Evolutionary conservation across 2,797 vertebrate species (phyloP).

Genomic region (Pygocentrus nattereri): DNA sequence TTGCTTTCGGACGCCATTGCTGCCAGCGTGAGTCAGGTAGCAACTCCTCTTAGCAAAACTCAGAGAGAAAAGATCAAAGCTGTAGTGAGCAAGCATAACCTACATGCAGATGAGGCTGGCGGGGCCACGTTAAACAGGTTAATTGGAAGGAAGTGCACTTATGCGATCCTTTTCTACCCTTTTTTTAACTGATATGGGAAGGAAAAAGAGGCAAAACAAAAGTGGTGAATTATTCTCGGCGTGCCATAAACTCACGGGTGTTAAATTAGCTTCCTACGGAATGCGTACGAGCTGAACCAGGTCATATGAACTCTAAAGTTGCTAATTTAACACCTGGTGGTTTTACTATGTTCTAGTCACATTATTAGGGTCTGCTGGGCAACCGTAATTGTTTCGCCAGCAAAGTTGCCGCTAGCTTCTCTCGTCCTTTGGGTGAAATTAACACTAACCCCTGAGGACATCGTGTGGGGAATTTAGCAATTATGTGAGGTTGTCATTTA

Average conservation of each 20-base stretch:
- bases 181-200: conserved; percentile 12
- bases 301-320: conserved; percentile 2
- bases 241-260: neutral
- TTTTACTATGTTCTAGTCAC: conserved; percentile 24
- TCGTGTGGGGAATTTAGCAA: conserved; percentile 29
- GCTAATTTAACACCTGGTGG: conserved; percentile 49
- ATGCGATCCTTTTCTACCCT: conserved; percentile 31
- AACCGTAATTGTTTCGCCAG: conserved; percentile 34
- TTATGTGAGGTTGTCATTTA: conserved; percentile 31
- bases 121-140: conserved; percentile 43
- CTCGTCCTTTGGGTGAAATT: conserved; percentile 32
- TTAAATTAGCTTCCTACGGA: neutral
- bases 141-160: conserved; percentile 36
- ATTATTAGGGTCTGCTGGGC: conserved; percentile 25
- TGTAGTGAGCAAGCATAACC: conserved; percentile 25
- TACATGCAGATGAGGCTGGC: conserved; percentile 49
- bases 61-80: conserved; percentile 50
- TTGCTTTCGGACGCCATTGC: conserved; percentile 35
- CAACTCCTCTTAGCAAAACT: conserved; percentile 32
- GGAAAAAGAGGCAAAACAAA: conserved; percentile 22
- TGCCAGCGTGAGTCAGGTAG: conserved; percentile 45
- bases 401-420: conserved; percentile 17
- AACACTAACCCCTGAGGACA: conserved; percentile 29
- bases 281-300: neutral
- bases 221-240: neutral